These are phyloP conservation scores for Myathropa florea DNA, from an alignment of 2,888 invertebrate species.

Conservation along the genomic window DNA sequence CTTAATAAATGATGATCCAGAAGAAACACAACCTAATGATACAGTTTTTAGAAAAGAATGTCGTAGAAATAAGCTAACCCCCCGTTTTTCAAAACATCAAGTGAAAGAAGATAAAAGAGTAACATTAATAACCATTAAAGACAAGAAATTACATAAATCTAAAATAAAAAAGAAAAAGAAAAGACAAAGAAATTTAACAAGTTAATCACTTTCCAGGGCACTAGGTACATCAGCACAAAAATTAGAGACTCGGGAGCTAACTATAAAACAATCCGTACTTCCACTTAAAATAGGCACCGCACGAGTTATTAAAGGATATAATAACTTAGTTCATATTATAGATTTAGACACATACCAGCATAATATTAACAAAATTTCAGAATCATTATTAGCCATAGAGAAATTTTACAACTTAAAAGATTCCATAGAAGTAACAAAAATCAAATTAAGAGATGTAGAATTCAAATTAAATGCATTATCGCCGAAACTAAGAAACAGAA, in stretches of 20 bases:
- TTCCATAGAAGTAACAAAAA: too few relatives aligned
- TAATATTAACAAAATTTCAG: background rate
- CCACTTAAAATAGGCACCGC: constrained; percentile 1
- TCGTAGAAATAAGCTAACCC: constrained; percentile 57
- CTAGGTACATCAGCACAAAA: too few relatives aligned
- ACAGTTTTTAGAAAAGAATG: constrained; percentile 57
- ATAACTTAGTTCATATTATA: background rate
- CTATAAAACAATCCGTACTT: constrained; percentile 6
- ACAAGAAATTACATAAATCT: constrained; percentile 33
- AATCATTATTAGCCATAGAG: too few relatives aligned
- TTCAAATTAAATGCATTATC: background rate
- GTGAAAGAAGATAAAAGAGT: constrained; percentile 44
- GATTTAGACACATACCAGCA: background rate
- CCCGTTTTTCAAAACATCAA: constrained; percentile 53
- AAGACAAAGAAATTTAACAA: constrained; percentile 6
- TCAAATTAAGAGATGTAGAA: too few relatives aligned
- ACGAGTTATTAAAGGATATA: background rate
- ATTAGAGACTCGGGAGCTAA: background rate
- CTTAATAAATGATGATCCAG: constrained; percentile 38
- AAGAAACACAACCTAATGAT: constrained; percentile 24
- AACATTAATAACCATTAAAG: constrained; percentile 26
- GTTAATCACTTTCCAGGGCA: background rate
- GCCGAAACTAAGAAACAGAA: background rate
- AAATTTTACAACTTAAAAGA: constrained; percentile 15
- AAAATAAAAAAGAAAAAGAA: constrained; percentile 29